Evolutionary conservation across 1,140 invertebrate species (phyloP), one percentile per base, ranked within the genome.

Genomic region (Dufourea novaeangliae): DNA sequence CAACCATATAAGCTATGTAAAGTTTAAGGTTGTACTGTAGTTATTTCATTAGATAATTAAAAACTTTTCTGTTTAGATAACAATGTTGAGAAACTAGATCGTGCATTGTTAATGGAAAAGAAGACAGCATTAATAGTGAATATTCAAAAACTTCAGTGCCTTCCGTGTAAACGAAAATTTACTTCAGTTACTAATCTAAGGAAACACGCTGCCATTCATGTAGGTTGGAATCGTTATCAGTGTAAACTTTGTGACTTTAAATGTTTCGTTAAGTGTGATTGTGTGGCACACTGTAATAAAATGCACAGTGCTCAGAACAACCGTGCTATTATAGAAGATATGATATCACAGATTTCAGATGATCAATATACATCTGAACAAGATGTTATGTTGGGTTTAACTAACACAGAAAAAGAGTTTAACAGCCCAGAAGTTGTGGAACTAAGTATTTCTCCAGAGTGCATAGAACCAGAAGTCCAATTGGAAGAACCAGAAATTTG

Each of bases 141-240:
- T 71, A 41, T 87, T 0, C 67, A 67, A 22, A 91, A 88, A 39
- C 59, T 91, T 1, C 80, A 84, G 56, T 93, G 93, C 82, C 79
- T 89, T 57, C 75, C 89, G 1, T 93, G 93, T 71, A 86, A 88
- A 46, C 82, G 72, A 56, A 89, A 84, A 67, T 92, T 92, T 61
- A 79, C 81, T 1, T 87, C 88, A 7, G 46, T 88, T 20, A 79
- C 87, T 8, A 82, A 89, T 72, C 76, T 93, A 62, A 78, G 91
- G 8, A 85, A 87, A 56, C 93, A 93, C 69, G 89, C 93, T 87
- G 90, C 92, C 1, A 84, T 86, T 32, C 93, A 93, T 74, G 88
- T 93, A 10, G 89, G 87, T 64, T 92, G 92, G 90, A 90, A 89
- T 79, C 85, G 92, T 50, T 93, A 88, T 78, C 88, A 89, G 57